phyloP scores from a whole-genome alignment of 2,797 vertebrate genomes.

The Sebastes vulpes region DNA sequence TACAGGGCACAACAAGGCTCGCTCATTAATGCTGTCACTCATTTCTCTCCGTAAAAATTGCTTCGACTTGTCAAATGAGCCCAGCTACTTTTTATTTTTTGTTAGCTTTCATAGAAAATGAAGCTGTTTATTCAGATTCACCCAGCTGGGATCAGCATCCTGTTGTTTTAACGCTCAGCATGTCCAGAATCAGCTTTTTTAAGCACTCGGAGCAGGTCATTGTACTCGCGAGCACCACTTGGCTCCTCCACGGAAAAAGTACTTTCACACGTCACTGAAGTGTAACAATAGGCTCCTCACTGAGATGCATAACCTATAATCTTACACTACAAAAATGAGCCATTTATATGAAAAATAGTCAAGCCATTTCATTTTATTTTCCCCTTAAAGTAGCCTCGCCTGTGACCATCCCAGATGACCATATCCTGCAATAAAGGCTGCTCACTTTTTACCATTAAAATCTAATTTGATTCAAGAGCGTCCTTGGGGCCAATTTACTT shows the following conservation, averaged over 20 bases:
- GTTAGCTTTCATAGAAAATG: background rate
- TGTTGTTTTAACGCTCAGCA: background rate
- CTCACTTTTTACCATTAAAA: background rate
- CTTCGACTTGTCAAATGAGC: conserved; percentile 29
- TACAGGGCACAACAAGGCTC: conserved; percentile 14
- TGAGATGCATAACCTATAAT: background rate
- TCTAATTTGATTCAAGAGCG: background rate
- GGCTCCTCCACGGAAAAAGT: background rate
- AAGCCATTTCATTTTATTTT: background rate
- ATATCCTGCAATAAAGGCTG: background rate
- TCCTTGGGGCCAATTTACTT: background rate
- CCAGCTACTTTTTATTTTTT: background rate
- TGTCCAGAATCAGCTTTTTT: background rate
- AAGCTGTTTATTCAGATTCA: background rate
- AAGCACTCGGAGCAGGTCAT: background rate
- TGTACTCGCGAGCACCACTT: background rate
- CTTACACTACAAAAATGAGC: background rate
- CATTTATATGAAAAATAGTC: background rate
- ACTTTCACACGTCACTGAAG: conserved; percentile 6
- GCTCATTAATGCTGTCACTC: conserved; percentile 52
- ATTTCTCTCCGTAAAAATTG: conserved; percentile 14
- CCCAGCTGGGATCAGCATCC: background rate
- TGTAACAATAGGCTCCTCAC: conserved; percentile 1
- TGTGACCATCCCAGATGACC: background rate
- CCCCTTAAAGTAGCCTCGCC: background rate